A percentile compares a stretch with the other conserved stretches of the same genome.
Conservation (phyloP, 1,140 invertebrate species). For the Leptinotarsa lineolata region DNA sequence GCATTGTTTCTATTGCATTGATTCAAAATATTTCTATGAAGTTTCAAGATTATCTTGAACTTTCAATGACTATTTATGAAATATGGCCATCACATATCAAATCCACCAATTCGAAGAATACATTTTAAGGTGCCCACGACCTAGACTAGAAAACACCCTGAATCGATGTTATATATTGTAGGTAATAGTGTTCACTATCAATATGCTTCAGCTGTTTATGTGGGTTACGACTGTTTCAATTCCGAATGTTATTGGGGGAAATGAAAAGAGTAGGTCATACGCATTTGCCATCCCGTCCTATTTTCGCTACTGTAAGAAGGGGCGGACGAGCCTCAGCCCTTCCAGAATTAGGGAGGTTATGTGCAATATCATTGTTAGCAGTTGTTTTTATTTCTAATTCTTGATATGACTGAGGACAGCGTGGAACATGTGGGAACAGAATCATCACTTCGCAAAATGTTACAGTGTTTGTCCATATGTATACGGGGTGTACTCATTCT, state of each 20-base stretch:
- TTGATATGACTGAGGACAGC: neutral
- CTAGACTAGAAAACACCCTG: neutral
- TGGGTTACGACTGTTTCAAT: conserved; percentile 8
- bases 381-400: neutral
- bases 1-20: too few species aligned
- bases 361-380: neutral
- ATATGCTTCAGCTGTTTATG: conserved; percentile 3
- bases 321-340: neutral
- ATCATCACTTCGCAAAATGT: too few species aligned
- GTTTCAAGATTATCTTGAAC: too few species aligned
- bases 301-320: neutral
- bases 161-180: neutral
- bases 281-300: neutral
- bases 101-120: too few species aligned
- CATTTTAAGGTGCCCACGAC: neutral
- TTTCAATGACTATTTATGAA: too few species aligned
- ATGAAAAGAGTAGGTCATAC: neutral
- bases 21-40: too few species aligned
- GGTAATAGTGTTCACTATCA: neutral
- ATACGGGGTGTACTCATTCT: too few species aligned
- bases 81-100: too few species aligned
- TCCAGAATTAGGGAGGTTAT: neutral
- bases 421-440: neutral
- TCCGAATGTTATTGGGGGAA: neutral
- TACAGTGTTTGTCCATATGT: too few species aligned